Evolutionary conservation across 2,113 vertebrate species (phyloP).

Genomic region (Diphyllodes magnificus): DNA sequence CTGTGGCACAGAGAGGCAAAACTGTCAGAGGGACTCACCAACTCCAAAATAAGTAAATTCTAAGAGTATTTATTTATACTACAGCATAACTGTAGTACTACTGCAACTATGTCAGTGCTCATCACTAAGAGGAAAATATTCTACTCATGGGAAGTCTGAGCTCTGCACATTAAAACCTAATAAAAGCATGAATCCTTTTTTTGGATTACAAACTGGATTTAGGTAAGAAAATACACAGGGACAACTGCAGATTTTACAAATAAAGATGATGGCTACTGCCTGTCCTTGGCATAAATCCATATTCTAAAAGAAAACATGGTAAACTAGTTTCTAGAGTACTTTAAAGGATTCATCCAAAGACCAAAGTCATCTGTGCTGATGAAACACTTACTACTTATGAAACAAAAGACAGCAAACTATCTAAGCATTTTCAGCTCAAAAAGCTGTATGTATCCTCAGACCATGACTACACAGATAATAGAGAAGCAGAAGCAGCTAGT

Average conservation of each 20-base stretch:
- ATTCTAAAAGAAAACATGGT: background rate
- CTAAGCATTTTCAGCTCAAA: background rate
- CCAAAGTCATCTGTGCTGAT: background rate
- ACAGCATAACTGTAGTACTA: background rate
- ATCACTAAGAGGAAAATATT: background rate
- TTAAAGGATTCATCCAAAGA: background rate
- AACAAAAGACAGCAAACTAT: background rate
- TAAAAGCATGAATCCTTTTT: background rate
- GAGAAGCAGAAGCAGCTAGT: background rate
- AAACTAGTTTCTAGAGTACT: background rate
- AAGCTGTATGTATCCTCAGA: background rate
- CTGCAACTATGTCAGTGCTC: background rate
- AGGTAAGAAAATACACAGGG: background rate
- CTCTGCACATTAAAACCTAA: background rate
- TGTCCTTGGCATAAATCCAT: background rate
- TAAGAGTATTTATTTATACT: background rate
- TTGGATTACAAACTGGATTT: background rate
- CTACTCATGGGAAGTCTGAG: background rate
- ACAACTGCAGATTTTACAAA: background rate
- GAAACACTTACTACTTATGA: background rate
- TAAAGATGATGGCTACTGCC: background rate
- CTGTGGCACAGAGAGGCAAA: background rate
- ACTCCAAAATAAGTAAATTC: fast-evolving
- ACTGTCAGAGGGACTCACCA: fast-evolving
- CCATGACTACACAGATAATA: background rate